Conservation (phyloP, 2,113 vertebrate species). For the human (Homo sapiens) region GRCh38 chr9:133710001-133710500, state of each 20-base stretch:
- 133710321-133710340: neutral
- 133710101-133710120: neutral
- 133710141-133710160: accelerated
- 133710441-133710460: neutral
- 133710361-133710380: neutral
- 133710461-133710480: neutral
- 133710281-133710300: neutral
- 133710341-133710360: accelerated
- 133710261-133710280: neutral
- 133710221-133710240: neutral
- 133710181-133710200: accelerated
- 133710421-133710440: neutral
- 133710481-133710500: accelerated
- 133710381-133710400: neutral
- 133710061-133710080: too few species aligned
- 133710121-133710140: neutral
- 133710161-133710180: neutral
- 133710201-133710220: accelerated
- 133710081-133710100: neutral
- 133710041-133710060: accelerated
- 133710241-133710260: neutral
- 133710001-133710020: too few species aligned
- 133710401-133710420: accelerated
- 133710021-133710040: too few species aligned
- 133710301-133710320: accelerated